Percentiles rank a stretch among this genome's conserved stretches.
phyloP scores from a whole-genome alignment of 2,888 invertebrate genomes.

The Drosophila macrospina region DNA sequence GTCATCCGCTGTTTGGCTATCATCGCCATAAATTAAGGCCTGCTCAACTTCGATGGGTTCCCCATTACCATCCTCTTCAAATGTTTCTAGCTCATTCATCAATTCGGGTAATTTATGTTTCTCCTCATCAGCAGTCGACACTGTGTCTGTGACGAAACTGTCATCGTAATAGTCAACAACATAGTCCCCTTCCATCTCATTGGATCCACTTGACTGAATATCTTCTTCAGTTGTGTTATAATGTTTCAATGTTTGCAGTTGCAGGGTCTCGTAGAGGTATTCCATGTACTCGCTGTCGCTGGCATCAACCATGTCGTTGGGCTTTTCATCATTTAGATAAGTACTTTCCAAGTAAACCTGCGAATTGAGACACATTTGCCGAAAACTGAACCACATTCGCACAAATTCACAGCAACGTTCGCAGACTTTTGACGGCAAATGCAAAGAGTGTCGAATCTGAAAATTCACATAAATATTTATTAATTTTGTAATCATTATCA shows the following conservation, averaged over 20 bases:
- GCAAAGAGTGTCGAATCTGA: conserved; percentile 46
- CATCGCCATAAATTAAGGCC: conserved; percentile 23
- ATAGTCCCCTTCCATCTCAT: conserved; percentile 29
- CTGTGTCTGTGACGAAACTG: conserved; percentile 28
- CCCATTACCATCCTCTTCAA: conserved; percentile 21
- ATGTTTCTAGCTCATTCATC: conserved; percentile 34
- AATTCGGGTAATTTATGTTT: conserved; percentile 21
- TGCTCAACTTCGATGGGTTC: conserved; percentile 35
- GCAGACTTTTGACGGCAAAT: conserved; percentile 76
- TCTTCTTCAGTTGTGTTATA: conserved; percentile 18
- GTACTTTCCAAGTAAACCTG: conserved; percentile 77
- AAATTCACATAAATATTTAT: background rate
- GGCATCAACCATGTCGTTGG: conserved; percentile 29
- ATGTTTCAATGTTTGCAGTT: conserved; percentile 12
- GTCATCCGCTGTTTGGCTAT: conserved; percentile 14
- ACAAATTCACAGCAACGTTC: conserved; percentile 77
- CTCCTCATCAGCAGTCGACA: conserved; percentile 7
- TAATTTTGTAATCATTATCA: too few species aligned
- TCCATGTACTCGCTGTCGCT: conserved; percentile 60
- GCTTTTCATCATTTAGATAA: conserved; percentile 29
- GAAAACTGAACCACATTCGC: conserved; percentile 81
- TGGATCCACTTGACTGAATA: background rate
- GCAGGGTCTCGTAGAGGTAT: conserved; percentile 58
- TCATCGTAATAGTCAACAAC: conserved; percentile 47
- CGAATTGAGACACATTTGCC: conserved; percentile 81